phyloP scores from a whole-genome alignment of 1,140 invertebrate genomes.

The Helicoverpa zea region DNA sequence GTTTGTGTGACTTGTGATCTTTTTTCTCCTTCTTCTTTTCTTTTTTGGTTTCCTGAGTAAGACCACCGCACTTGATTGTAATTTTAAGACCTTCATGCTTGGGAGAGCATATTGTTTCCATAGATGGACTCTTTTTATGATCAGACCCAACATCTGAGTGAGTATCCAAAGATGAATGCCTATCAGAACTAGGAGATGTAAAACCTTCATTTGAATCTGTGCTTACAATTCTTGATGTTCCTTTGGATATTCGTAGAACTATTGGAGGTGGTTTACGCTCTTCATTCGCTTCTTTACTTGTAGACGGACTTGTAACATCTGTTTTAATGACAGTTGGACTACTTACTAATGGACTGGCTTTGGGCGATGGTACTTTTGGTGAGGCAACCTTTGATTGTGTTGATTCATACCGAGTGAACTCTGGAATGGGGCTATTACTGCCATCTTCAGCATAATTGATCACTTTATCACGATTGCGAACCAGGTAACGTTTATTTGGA shows the following conservation, averaged over 20 bases:
- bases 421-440: conserved; percentile 84
- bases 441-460: conserved; percentile 87
- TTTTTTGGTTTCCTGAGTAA: conserved; percentile 86
- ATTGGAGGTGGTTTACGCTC: conserved; percentile 87
- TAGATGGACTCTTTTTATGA: conserved; percentile 79
- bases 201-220: conserved; percentile 88
- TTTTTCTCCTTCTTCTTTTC: conserved; percentile 83
- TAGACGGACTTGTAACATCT: conserved; percentile 79
- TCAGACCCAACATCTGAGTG: conserved; percentile 79
- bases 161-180: conserved; percentile 82
- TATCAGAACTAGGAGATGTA: conserved; percentile 84
- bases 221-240: conserved; percentile 88
- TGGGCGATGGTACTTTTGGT: conserved; percentile 73
- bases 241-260: conserved; percentile 89
- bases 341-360: conserved; percentile 84
- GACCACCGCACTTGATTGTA: conserved; percentile 84
- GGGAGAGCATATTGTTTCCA: conserved; percentile 81
- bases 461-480: conserved; percentile 83
- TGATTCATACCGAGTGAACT: conserved; percentile 77
- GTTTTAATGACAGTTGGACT: conserved; percentile 78
- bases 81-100: conserved; percentile 85
- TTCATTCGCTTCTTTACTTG: conserved; percentile 80
- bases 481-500: conserved; percentile 84
- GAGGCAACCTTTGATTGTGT: conserved; percentile 55
- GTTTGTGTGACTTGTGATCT: conserved; percentile 81